Conservation (phyloP, 2,888 invertebrate genomes). For the Hirtodrosophila histrioides region DNA sequence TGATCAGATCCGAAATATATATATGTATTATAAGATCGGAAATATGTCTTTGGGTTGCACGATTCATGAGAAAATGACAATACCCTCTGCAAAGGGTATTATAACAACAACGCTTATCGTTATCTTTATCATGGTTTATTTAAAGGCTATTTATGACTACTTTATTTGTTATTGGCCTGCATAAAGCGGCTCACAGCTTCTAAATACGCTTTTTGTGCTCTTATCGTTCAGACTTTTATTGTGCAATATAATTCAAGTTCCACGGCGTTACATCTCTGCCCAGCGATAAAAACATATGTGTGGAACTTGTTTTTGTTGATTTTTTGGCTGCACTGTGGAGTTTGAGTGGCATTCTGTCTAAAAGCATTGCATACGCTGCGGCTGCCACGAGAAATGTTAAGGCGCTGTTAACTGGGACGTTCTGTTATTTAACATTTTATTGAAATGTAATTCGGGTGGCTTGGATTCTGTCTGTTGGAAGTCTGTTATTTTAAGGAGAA, state of each 20-base stretch:
- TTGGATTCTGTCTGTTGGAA: too few relatives aligned
- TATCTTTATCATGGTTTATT: conserved; percentile 7
- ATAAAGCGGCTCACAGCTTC: neutral
- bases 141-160: conserved; percentile 14
- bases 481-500: too few relatives aligned
- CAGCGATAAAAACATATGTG: neutral
- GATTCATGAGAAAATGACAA: too few relatives aligned
- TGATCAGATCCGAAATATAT: too few relatives aligned
- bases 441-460: neutral
- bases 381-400: conserved; percentile 4
- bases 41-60: too few relatives aligned
- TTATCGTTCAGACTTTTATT: conserved; percentile 10
- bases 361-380: conserved; percentile 36
- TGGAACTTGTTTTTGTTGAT: conserved; percentile 17
- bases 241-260: conserved; percentile 5
- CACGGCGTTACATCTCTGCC: conserved; percentile 9
- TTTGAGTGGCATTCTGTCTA: neutral
- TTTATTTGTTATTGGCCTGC: conserved; percentile 24
- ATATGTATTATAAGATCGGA: too few relatives aligned
- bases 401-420: conserved; percentile 4
- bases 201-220: neutral
- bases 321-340: neutral
- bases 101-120: conserved; percentile 28
- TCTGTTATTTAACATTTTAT: conserved; percentile 10
- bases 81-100: too few relatives aligned